Evolutionary conservation across 2,113 vertebrate genomes (phyloP).

Genomic region (Corythoichthys intestinalis): DNA sequence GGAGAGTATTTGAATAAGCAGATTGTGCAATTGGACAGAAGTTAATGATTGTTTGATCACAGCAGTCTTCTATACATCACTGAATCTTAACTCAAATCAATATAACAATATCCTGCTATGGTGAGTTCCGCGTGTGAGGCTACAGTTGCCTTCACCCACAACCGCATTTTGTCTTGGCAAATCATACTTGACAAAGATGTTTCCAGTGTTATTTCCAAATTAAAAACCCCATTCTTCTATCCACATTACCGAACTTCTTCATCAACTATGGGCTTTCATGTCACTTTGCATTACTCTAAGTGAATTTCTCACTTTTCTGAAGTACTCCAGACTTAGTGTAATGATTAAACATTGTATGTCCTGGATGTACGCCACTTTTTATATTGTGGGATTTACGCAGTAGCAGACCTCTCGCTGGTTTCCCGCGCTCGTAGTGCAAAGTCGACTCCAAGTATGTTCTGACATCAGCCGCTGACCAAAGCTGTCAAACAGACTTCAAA

Average conservation of each 20-base stretch:
- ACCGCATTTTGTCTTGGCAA: constrained; percentile 61
- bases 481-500: constrained; percentile 72
- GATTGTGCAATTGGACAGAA: too few species aligned
- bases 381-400: constrained; percentile 63
- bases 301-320: constrained; percentile 64
- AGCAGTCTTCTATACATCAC: neutral
- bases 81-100: neutral
- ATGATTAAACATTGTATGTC: constrained; percentile 67
- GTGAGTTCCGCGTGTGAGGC: constrained; percentile 30
- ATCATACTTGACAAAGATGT: constrained; percentile 59
- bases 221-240: constrained; percentile 7
- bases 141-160: constrained; percentile 46
- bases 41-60: too few species aligned
- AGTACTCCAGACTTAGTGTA: constrained; percentile 52
- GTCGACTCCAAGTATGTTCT: constrained; percentile 58
- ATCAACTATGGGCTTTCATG: constrained; percentile 55
- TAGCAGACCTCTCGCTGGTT: constrained; percentile 63
- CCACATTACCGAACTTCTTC: constrained; percentile 64
- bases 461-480: constrained; percentile 68
- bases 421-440: constrained; percentile 58
- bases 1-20: too few species aligned
- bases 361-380: constrained; percentile 58
- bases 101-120: constrained; percentile 39
- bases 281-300: constrained; percentile 55
- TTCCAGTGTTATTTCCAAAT: constrained; percentile 65